Percentiles rank a stretch among this genome's conserved stretches.
These are phyloP conservation scores for Autographa gamma DNA, from an alignment of 2,888 invertebrate species.

Conservation along the genomic window DNA sequence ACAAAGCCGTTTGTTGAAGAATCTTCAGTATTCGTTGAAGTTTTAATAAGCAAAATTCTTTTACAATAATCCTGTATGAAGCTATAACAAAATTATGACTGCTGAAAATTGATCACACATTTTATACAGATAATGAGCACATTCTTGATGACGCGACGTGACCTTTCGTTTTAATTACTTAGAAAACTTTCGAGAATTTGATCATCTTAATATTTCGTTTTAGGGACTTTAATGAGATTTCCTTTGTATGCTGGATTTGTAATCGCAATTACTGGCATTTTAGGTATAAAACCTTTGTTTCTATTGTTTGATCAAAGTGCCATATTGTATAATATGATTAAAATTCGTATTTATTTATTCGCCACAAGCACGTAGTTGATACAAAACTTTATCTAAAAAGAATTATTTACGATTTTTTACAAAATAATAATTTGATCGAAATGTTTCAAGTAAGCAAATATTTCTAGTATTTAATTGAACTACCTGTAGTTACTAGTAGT, in stretches of 20 bases:
- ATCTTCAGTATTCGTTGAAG: slow-evolving; percentile 1
- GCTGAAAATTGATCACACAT: slow-evolving; percentile 17
- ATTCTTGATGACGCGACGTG: slow-evolving; percentile 3
- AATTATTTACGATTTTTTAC: no score
- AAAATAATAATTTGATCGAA: no score
- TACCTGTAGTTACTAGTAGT: no score
- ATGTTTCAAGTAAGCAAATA: no score
- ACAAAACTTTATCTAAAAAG: no score
- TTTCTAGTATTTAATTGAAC: no score
- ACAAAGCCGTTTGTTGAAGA: not conserved
- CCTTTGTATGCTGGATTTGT: not conserved
- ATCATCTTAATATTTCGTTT: not conserved
- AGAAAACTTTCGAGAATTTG: not conserved
- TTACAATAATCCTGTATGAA: not conserved
- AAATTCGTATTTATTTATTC: no score
- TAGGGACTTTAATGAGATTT: not conserved
- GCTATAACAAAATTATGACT: not conserved
- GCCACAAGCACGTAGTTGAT: no score
- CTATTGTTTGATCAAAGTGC: no score
- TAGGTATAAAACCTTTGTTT: not conserved
- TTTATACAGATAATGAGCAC: not conserved
- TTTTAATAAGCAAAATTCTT: slow-evolving; percentile 12
- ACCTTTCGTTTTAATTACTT: slow-evolving; percentile 9
- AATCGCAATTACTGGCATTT: not conserved
- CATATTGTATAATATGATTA: no score